Percentiles rank a stretch among this genome's conserved stretches.
Evolutionary conservation across 2,888 invertebrate species (phyloP).

Genomic region (Empis livida): DNA sequence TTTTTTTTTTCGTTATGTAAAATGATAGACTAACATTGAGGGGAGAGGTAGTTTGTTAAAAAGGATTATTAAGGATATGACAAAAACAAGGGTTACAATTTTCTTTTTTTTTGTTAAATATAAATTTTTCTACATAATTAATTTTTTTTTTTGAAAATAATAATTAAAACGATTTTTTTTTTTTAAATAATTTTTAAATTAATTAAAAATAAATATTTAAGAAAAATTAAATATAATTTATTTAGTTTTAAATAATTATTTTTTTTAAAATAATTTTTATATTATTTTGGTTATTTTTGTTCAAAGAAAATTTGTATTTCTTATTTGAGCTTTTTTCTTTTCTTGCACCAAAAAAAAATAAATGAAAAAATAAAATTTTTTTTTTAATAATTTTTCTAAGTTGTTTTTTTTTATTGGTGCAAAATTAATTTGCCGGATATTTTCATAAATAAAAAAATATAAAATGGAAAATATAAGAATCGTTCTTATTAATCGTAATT

Average conservation of each 20-base stretch:
- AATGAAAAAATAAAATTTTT: no score
- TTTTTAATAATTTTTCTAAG: neutral
- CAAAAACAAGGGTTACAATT: neutral
- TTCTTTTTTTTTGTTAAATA: neutral
- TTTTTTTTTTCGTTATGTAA: conserved; percentile 17
- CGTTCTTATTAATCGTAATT: no score
- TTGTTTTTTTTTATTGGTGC: neutral
- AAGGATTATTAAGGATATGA: neutral
- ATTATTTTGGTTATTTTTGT: neutral
- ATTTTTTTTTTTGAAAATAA: conserved; percentile 1
- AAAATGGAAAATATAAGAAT: no score
- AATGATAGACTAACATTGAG: conserved; percentile 38
- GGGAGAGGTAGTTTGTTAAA: conserved; percentile 19
- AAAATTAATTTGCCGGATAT: neutral
- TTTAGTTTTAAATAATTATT: neutral
- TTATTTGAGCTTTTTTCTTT: conserved; percentile 36
- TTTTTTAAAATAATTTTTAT: neutral
- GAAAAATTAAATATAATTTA: neutral
- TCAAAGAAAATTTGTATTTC: neutral
- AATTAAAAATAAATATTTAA: neutral
- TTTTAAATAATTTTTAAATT: neutral
- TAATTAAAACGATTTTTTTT: neutral
- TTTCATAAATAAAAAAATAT: neutral
- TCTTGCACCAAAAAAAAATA: conserved; percentile 28
- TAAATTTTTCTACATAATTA: neutral